These are phyloP conservation scores for Drosophila suboccidentalis DNA, from an alignment of 2,888 invertebrate genomes.

Conservation along the genomic window DNA sequence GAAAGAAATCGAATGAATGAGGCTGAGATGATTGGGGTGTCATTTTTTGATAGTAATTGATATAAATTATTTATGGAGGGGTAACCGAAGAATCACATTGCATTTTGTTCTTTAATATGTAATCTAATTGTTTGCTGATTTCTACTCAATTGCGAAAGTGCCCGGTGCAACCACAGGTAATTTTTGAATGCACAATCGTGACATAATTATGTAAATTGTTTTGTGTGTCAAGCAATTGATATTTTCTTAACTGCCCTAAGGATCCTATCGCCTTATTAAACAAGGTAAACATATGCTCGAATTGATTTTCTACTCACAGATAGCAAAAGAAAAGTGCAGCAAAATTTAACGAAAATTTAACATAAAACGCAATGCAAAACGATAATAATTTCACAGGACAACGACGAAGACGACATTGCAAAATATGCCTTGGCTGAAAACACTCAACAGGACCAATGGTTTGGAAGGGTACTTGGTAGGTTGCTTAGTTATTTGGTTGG, in stretches of 20 bases:
- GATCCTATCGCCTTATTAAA: background rate
- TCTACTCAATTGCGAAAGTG: background rate
- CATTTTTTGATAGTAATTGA: constrained; percentile 13
- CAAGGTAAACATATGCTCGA: background rate
- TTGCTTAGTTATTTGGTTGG: constrained; percentile 20
- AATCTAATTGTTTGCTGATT: background rate
- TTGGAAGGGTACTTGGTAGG: constrained; percentile 23
- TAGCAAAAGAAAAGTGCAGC: constrained; percentile 29
- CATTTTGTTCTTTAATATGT: constrained; percentile 13
- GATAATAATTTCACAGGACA: constrained; percentile 24
- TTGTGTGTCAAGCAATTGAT: background rate
- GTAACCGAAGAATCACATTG: constrained; percentile 17
- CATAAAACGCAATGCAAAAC: constrained; percentile 40
- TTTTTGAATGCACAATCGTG: constrained; percentile 6
- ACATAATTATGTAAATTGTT: background rate
- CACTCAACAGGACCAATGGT: constrained; percentile 48
- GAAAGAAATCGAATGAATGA: constrained; percentile 27
- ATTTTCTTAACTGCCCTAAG: background rate
- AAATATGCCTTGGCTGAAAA: constrained; percentile 52
- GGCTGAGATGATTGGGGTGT: constrained; percentile 20
- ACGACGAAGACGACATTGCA: constrained; percentile 26
- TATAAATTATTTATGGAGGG: constrained; percentile 6
- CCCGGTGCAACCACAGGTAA: background rate
- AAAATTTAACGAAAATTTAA: constrained; percentile 18
- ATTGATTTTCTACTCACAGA: constrained; percentile 5